These are phyloP conservation scores for Lerista edwardsae DNA, from an alignment of 2,797 vertebrate genomes.

Conservation along the genomic window DNA sequence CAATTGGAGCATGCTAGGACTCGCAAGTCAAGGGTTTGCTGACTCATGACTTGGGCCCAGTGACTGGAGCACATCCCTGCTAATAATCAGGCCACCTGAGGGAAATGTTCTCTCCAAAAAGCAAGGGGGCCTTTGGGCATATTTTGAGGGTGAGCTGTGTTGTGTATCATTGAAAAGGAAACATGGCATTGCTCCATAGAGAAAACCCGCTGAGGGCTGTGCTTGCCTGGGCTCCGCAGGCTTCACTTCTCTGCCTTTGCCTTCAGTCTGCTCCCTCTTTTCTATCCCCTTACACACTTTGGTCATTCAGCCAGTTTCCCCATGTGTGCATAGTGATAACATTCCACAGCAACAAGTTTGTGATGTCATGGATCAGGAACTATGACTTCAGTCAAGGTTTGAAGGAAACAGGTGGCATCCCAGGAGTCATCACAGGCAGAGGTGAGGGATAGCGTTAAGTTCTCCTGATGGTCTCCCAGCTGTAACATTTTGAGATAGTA, in stretches of 20 bases:
- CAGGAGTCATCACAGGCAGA: neutral
- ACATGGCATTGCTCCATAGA: neutral
- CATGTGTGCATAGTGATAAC: neutral
- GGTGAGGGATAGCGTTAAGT: neutral
- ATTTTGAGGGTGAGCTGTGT: neutral
- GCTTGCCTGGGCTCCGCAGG: neutral
- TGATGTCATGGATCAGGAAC: neutral
- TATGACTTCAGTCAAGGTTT: conserved; percentile 12
- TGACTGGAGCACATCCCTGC: too few relatives aligned
- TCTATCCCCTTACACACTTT: neutral
- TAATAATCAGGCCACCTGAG: neutral
- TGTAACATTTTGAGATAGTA: neutral
- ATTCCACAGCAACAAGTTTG: conserved; percentile 23
- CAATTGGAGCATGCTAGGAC: too few relatives aligned
- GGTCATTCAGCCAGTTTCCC: neutral
- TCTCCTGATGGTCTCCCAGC: neutral
- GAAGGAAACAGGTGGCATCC: neutral
- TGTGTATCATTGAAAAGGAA: neutral
- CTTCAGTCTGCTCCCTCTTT: neutral
- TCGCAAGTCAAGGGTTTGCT: too few relatives aligned
- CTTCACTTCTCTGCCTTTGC: neutral
- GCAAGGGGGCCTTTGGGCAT: neutral
- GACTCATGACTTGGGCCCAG: too few relatives aligned
- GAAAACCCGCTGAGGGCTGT: too few relatives aligned
- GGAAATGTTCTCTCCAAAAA: neutral